These are phyloP conservation scores for Rotaria socialis DNA, from an alignment of 2,888 invertebrate genomes.

Conservation along the genomic window DNA sequence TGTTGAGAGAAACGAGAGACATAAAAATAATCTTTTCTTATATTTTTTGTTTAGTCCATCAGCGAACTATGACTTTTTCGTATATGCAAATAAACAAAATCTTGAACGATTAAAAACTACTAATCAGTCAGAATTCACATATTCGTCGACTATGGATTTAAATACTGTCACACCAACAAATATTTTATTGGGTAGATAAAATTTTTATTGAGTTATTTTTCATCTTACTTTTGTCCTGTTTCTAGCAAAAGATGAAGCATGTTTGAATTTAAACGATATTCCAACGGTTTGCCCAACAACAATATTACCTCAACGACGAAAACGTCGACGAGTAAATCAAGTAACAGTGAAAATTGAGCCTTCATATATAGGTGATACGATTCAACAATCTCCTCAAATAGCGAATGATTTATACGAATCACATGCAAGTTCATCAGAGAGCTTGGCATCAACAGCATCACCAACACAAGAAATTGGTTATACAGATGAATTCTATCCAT, in stretches of 20 bases:
- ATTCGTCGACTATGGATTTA: not conserved
- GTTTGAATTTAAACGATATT: not conserved
- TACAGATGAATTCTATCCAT: not conserved
- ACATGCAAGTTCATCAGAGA: not conserved
- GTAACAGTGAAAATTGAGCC: not conserved
- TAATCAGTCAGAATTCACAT: not conserved
- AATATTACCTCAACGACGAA: not conserved
- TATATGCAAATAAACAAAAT: conserved; percentile 1
- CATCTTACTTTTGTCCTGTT: not conserved
- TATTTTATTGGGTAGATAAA: not conserved
- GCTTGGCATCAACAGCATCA: not conserved
- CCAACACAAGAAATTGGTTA: not conserved
- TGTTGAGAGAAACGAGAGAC: not conserved
- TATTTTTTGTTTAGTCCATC: not conserved
- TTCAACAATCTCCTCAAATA: not conserved
- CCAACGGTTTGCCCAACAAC: not conserved
- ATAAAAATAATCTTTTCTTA: not conserved
- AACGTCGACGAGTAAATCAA: not conserved
- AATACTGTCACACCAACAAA: not conserved
- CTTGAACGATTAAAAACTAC: not conserved
- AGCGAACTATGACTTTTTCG: not conserved
- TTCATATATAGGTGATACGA: not conserved
- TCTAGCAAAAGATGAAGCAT: not conserved
- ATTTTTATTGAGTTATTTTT: not conserved
- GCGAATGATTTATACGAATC: not conserved